These are phyloP conservation scores for Pseudomyrmex dendroicus DNA, from an alignment of 1,140 invertebrate genomes.

Conservation along the genomic window DNA sequence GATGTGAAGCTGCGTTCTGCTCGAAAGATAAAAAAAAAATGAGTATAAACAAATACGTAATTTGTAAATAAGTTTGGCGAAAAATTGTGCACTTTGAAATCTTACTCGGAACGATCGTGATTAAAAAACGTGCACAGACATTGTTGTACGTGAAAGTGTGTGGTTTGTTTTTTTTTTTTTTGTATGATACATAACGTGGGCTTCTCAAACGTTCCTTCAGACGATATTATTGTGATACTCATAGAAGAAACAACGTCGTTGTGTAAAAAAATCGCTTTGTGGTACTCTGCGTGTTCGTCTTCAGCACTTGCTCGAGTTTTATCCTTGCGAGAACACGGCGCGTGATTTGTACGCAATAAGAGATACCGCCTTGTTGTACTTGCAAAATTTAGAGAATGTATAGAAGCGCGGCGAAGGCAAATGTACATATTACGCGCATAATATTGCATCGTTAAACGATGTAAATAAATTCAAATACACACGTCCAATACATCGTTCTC, in stretches of 20 bases:
- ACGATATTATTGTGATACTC: constrained; percentile 85
- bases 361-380: not conserved
- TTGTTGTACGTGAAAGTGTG: constrained; percentile 36
- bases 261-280: constrained; percentile 25
- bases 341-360: not conserved
- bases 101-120: not conserved
- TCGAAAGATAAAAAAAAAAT: not conserved
- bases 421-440: constrained; percentile 31
- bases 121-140: constrained; percentile 15
- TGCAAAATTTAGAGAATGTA: not conserved
- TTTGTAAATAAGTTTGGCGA: constrained; percentile 34
- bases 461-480: constrained; percentile 66
- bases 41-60: not conserved
- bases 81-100: not conserved
- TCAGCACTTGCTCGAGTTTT: constrained; percentile 22
- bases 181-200: constrained; percentile 68
- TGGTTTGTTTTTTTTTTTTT: not conserved
- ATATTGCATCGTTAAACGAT: constrained; percentile 52
- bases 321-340: not conserved
- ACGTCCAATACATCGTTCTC: constrained; percentile 48
- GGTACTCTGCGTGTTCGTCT: constrained; percentile 36
- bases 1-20: constrained; percentile 26
- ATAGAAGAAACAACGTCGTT: constrained; percentile 47
- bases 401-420: constrained; percentile 3
- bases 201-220: constrained; percentile 83